Conservation (phyloP, 2,797 vertebrate genomes). For the Micromesistius poutassou region DNA sequence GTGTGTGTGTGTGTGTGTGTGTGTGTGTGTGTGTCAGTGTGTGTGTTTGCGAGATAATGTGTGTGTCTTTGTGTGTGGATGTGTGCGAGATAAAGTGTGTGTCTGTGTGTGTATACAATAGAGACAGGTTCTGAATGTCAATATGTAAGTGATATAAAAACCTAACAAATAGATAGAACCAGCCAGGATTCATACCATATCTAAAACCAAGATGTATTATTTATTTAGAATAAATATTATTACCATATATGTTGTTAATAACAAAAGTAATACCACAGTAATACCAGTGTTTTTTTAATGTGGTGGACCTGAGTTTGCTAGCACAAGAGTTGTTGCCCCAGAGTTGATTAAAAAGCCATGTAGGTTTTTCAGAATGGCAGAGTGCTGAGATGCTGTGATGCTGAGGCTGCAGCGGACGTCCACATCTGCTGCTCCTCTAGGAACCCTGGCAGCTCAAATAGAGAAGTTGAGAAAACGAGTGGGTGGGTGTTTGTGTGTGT, state of each 20-base stretch:
- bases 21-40: too few species aligned
- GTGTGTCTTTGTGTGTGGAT: too few species aligned
- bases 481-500: background rate
- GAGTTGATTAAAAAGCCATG: background rate
- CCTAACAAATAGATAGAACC: too few species aligned
- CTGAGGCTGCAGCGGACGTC: background rate
- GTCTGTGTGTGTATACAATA: too few species aligned
- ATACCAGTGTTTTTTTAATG: background rate
- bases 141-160: background rate
- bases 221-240: background rate
- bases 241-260: background rate
- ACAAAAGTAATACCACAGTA: background rate
- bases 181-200: background rate
- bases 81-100: too few species aligned
- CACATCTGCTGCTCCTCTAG: background rate
- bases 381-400: background rate
- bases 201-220: background rate
- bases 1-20: too few species aligned
- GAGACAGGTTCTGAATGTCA: background rate
- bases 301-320: background rate
- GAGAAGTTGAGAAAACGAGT: background rate
- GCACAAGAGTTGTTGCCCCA: background rate
- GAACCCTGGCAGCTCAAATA: background rate
- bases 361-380: background rate
- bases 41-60: too few species aligned